These are phyloP conservation scores for human (Homo sapiens) DNA, from an alignment of 2,113 vertebrate species.

Conservation along the genomic window GRCh38 chr6:154809501-154810000, in stretches of 20 bases:
- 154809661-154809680: neutral
- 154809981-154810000: conserved; percentile 31
- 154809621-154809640: neutral
- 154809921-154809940: neutral
- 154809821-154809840: neutral
- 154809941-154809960: neutral
- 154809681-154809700: neutral
- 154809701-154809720: neutral
- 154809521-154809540: neutral
- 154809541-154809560: neutral
- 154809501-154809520: neutral
- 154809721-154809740: neutral
- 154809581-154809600: neutral
- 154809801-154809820: neutral
- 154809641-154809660: neutral
- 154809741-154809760: neutral
- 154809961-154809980: neutral
- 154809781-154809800: neutral
- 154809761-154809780: neutral
- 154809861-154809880: conserved; percentile 6
- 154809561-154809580: neutral
- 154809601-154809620: neutral
- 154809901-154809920: neutral
- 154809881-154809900: neutral
- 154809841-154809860: neutral